Evolutionary conservation across 2,113 vertebrate species (phyloP).

Genomic region (Alligator sinensis): DNA sequence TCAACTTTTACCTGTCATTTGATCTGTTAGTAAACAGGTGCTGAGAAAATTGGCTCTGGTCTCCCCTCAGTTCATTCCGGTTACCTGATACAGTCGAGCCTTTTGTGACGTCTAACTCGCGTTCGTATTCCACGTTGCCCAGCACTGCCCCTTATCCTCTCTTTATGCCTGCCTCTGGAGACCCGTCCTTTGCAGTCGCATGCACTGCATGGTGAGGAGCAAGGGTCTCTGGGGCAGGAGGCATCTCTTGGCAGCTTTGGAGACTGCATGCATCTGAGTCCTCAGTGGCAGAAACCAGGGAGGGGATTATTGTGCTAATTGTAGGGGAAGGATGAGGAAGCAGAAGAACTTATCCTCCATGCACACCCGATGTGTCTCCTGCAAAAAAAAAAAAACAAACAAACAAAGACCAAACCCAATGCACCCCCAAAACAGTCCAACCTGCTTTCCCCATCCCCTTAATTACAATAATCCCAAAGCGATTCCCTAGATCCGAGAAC

Average conservation of each 20-base stretch:
- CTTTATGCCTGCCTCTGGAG: neutral
- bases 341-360: neutral
- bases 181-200: neutral
- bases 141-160: neutral
- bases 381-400: neutral
- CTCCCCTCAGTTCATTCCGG: neutral
- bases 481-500: neutral
- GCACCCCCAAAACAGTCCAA: neutral
- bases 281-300: neutral
- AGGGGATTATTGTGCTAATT: neutral
- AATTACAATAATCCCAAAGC: neutral
- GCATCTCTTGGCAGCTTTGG: neutral
- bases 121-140: rapidly evolving
- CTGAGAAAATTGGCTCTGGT: neutral
- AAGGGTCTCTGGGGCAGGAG: neutral
- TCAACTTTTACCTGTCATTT: neutral
- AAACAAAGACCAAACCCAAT: too few species aligned
- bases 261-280: neutral
- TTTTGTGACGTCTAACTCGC: neutral
- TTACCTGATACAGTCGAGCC: rapidly evolving
- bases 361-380: neutral
- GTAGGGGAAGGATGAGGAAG: neutral
- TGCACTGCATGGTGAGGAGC: neutral
- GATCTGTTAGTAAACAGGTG: neutral
- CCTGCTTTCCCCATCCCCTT: neutral